A percentile compares a stretch with the other conserved stretches of the same genome.
Conservation (phyloP, 2,888 invertebrate genomes). For the Ochropleura plecta region DNA sequence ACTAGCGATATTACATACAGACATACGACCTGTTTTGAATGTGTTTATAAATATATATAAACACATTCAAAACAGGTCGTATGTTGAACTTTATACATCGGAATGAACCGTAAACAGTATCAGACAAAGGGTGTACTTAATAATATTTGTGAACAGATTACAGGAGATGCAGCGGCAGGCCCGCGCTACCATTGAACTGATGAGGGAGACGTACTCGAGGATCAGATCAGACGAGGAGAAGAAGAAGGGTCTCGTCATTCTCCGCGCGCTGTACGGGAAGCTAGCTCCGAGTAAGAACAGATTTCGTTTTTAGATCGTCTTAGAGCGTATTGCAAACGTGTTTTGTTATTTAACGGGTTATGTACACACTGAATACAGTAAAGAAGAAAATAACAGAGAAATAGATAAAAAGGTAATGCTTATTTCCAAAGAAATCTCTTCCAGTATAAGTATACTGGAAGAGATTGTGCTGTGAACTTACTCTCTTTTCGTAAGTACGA, state of each 20-base stretch:
- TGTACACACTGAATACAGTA: too few species aligned
- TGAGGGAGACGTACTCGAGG: constrained; percentile 97
- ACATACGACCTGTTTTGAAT: too few species aligned
- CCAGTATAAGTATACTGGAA: too few species aligned
- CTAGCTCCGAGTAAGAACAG: constrained; percentile 83
- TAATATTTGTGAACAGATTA: constrained; percentile 85
- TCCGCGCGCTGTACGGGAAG: constrained; percentile 95
- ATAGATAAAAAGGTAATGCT: too few species aligned
- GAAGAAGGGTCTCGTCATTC: constrained; percentile 96
- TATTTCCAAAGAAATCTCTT: too few species aligned
- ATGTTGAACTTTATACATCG: not conserved
- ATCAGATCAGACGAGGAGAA: constrained; percentile 95
- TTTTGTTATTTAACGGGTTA: not conserved
- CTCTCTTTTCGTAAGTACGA: too few species aligned
- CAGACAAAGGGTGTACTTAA: not conserved
- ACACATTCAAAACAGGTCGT: not conserved
- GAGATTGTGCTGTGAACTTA: too few species aligned
- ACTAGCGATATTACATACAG: too few species aligned
- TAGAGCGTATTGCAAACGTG: not conserved
- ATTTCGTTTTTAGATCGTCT: not conserved
- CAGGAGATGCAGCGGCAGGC: constrained; percentile 96
- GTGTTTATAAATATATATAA: too few species aligned
- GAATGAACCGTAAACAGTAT: not conserved
- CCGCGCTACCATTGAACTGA: constrained; percentile 95
- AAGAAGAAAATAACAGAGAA: too few species aligned